A percentile compares a stretch with the other conserved stretches of the same genome.
These are phyloP conservation scores for Chloebia gouldiae DNA, from an alignment of 2,113 vertebrate genomes.

Conservation along the genomic window DNA sequence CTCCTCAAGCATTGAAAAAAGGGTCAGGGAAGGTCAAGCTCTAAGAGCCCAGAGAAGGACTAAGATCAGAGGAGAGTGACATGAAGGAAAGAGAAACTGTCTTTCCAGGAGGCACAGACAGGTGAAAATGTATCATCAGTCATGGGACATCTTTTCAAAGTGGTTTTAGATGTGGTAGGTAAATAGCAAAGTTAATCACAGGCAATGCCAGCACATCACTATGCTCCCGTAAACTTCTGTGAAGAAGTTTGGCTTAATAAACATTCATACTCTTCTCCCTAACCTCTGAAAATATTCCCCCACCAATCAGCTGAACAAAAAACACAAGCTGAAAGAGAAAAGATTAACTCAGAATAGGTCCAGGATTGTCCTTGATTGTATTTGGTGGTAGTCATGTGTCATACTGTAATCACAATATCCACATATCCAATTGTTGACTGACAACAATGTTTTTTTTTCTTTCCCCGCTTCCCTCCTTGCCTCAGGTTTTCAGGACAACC, in stretches of 20 bases:
- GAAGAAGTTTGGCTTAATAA: not conserved
- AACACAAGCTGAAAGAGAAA: not conserved
- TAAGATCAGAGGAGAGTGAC: not conserved
- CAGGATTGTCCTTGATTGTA: not conserved
- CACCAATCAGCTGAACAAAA: not conserved
- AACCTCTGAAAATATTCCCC: not conserved
- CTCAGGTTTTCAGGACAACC: constrained; percentile 94
- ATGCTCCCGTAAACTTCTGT: not conserved
- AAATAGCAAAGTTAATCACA: not conserved
- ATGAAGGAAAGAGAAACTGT: not conserved
- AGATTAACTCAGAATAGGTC: not conserved
- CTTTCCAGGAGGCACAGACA: not conserved
- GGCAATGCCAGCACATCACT: not conserved
- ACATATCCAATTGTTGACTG: not conserved
- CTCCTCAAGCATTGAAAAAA: not conserved
- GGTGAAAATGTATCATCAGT: not conserved
- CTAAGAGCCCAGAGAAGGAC: not conserved
- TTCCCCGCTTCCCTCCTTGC: not conserved
- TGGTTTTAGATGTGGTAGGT: not conserved
- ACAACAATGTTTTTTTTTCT: not conserved
- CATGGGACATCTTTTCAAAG: not conserved
- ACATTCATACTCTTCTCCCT: not conserved
- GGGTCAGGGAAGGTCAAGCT: not conserved
- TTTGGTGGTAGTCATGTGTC: not conserved
- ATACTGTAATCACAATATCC: not conserved